These are phyloP conservation scores for Nannoperca obscura DNA, from an alignment of 2,797 vertebrate genomes.

Conservation along the genomic window DNA sequence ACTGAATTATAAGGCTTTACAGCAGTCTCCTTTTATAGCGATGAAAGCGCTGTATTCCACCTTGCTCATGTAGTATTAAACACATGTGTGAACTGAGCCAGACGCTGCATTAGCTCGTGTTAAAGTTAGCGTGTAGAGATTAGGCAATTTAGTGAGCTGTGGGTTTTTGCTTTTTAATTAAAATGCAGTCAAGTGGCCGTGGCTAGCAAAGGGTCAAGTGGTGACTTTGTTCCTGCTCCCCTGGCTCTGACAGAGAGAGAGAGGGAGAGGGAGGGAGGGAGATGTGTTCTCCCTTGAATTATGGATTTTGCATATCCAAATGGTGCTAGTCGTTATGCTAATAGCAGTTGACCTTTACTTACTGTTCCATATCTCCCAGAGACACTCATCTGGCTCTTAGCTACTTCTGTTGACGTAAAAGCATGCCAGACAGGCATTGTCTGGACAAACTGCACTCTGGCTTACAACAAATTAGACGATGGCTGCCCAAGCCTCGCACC, in stretches of 20 bases:
- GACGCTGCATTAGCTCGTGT: constrained; percentile 61
- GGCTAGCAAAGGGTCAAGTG: constrained; percentile 80
- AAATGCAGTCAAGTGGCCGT: constrained; percentile 79
- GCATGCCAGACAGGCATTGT: constrained; percentile 52
- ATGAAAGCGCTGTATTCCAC: constrained; percentile 43
- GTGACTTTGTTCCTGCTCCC: constrained; percentile 78
- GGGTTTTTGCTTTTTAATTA: constrained; percentile 83
- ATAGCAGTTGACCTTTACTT: constrained; percentile 82
- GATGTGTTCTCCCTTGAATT: constrained; percentile 73
- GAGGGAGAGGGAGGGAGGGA: constrained; percentile 37
- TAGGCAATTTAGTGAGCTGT: constrained; percentile 68
- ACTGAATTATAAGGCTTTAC: constrained; percentile 23
- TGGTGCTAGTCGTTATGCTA: constrained; percentile 78
- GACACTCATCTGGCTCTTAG: constrained; percentile 71
- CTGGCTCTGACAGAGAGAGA: constrained; percentile 46
- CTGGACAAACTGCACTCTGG: constrained; percentile 50
- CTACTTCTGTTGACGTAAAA: constrained; percentile 58
- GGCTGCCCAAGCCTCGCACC: constrained; percentile 32
- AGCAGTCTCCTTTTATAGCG: constrained; percentile 22
- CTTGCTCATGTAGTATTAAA: constrained; percentile 67
- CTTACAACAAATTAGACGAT: constrained; percentile 50
- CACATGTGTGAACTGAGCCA: constrained; percentile 51
- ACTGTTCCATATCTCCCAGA: constrained; percentile 70
- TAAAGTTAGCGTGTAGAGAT: constrained; percentile 73
- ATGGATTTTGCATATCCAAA: constrained; percentile 81